phyloP scores from a whole-genome alignment of 2,797 vertebrate species.

The Erithacus rubecula region DNA sequence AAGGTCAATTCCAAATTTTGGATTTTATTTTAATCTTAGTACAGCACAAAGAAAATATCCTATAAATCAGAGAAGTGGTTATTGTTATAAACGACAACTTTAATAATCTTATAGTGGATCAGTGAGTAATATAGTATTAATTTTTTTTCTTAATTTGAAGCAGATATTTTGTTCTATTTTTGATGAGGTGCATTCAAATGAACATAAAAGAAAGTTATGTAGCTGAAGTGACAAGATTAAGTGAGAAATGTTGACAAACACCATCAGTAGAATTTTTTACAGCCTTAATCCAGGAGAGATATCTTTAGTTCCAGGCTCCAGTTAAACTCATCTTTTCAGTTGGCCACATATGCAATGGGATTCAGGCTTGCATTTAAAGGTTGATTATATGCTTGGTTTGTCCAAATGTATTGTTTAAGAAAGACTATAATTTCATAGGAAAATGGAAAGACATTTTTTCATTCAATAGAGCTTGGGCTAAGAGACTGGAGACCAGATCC shows the following conservation, averaged over 20 bases:
- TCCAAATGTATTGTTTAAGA: background rate
- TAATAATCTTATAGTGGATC: background rate
- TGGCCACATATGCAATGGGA: background rate
- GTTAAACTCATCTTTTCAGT: background rate
- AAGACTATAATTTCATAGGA: background rate
- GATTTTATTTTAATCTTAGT: slow-evolving; percentile 27
- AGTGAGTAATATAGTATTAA: slow-evolving; percentile 13
- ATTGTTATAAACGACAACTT: background rate
- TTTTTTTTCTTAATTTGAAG: slow-evolving; percentile 15
- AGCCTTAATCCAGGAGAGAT: background rate
- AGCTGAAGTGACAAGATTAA: background rate
- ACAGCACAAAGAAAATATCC: background rate
- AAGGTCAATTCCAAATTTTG: background rate
- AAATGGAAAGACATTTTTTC: background rate
- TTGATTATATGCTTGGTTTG: background rate
- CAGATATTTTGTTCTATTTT: background rate
- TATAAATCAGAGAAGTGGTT: background rate
- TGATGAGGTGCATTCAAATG: background rate
- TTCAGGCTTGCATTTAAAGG: background rate
- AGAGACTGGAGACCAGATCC: background rate
- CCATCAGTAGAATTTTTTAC: background rate
- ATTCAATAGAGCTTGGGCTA: background rate
- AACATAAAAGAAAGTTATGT: background rate
- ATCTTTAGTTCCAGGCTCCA: background rate
- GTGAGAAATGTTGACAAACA: background rate